Evolutionary conservation across 2,113 vertebrate species (phyloP).

Genomic region (Caracal caracal): DNA sequence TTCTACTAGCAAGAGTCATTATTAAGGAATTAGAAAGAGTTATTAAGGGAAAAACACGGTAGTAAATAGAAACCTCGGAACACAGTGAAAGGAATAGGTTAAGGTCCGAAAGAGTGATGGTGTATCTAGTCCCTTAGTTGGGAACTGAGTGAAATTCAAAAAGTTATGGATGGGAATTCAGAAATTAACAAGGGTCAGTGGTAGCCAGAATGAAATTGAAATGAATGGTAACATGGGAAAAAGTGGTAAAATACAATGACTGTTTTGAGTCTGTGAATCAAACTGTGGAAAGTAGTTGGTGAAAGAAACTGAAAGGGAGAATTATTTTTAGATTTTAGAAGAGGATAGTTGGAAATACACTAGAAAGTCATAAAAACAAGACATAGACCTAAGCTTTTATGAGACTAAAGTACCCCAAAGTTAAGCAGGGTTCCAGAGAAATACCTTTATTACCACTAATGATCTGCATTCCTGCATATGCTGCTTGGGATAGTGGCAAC

Average conservation of each 20-base stretch:
- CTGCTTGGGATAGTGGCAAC: neutral
- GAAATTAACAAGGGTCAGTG: constrained; percentile 51
- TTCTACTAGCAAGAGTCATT: neutral
- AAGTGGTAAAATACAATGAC: constrained; percentile 6
- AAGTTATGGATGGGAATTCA: constrained; percentile 52
- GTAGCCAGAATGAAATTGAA: constrained; percentile 7
- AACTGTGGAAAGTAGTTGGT: constrained; percentile 7
- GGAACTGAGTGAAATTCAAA: constrained; percentile 41
- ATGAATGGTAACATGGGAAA: constrained; percentile 21
- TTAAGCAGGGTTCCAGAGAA: neutral
- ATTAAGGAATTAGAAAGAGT: neutral
- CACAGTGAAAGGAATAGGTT: neutral
- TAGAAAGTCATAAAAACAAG: constrained; percentile 35
- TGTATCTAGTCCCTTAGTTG: neutral
- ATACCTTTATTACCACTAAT: neutral
- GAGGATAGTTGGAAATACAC: neutral
- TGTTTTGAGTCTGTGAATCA: neutral
- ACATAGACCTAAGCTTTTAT: neutral
- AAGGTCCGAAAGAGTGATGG: neutral
- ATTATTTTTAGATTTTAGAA: constrained; percentile 21
- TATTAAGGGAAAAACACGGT: neutral
- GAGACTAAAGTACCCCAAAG: neutral
- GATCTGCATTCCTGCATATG: neutral
- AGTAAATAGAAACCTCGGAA: neutral
- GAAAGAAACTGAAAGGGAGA: constrained; percentile 35